phyloP scores from a whole-genome alignment of 2,888 invertebrate genomes.

The Protodeltote pygarga region DNA sequence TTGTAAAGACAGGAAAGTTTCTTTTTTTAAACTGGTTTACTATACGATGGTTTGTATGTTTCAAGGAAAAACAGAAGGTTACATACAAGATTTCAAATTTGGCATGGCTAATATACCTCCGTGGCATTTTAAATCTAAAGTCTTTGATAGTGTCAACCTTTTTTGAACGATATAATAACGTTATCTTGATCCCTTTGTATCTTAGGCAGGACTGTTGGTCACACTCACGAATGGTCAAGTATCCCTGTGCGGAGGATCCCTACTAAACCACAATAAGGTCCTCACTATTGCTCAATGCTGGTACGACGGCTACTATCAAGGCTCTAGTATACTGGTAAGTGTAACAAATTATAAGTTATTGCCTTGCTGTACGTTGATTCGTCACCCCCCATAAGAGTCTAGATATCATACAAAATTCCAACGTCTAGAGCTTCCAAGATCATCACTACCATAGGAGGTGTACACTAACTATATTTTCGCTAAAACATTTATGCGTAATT shows the following conservation, averaged over 20 bases:
- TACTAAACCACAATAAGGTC: slow-evolving; percentile 9
- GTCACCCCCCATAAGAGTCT: not conserved
- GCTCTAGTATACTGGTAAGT: slow-evolving; percentile 6
- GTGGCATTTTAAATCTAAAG: too few relatives aligned
- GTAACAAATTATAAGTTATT: not conserved
- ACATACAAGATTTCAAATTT: not conserved
- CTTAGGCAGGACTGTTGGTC: slow-evolving; percentile 23
- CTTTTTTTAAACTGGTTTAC: too few relatives aligned
- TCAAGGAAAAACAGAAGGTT: too few relatives aligned
- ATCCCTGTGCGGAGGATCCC: slow-evolving; percentile 24
- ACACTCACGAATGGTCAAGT: slow-evolving; percentile 10
- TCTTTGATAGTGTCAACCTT: not conserved
- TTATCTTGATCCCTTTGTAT: not conserved
- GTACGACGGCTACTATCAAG: slow-evolving; percentile 19
- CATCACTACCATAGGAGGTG: too few relatives aligned
- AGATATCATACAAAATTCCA: too few relatives aligned
- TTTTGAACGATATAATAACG: not conserved
- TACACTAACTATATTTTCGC: too few relatives aligned
- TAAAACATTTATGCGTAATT: too few relatives aligned
- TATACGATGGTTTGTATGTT: too few relatives aligned
- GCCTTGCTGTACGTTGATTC: too few relatives aligned
- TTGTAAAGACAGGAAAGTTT: too few relatives aligned
- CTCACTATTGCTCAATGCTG: slow-evolving; percentile 16
- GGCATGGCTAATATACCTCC: too few relatives aligned
- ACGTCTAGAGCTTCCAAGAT: too few relatives aligned